Percentiles rank a stretch among this genome's conserved stretches.
Evolutionary conservation across 2,888 invertebrate genomes (phyloP).

Genomic region (Rhorus exstirpatorius): DNA sequence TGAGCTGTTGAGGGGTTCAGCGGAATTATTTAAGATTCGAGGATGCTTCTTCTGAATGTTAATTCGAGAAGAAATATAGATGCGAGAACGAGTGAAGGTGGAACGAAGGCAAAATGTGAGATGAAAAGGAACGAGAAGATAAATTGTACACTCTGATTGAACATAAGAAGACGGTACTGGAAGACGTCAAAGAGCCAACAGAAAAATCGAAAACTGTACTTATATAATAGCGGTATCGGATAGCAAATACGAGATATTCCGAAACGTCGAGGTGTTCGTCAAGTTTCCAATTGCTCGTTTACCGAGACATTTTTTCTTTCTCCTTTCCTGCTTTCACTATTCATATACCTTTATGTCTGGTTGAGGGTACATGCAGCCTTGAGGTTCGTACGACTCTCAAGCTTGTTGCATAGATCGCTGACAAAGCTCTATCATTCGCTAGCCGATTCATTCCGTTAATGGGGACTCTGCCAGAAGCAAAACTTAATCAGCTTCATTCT

Average conservation of each 20-base stretch:
- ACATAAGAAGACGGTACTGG: conserved; percentile 18
- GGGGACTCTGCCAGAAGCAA: conserved; percentile 2
- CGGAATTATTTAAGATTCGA: conserved; percentile 52
- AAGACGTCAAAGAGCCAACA: conserved; percentile 32
- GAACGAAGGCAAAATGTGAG: conserved; percentile 20
- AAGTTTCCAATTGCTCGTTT: conserved; percentile 59
- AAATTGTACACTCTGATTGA: conserved; percentile 21
- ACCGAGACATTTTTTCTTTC: conserved; percentile 11
- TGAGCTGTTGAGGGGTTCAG: conserved; percentile 17
- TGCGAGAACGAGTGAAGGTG: conserved; percentile 12
- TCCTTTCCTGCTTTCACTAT: conserved; percentile 9
- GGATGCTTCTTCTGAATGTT: conserved; percentile 37
- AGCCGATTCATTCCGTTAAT: conserved; percentile 3
- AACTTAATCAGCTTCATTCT: conserved; percentile 31
- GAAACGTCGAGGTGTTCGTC: conserved; percentile 10
- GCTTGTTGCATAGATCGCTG: neutral
- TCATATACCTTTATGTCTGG: conserved; percentile 16
- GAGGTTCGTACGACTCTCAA: conserved; percentile 43
- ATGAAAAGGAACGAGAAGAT: conserved; percentile 9
- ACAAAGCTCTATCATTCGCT: neutral
- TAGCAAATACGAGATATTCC: conserved; percentile 39
- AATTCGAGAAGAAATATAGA: conserved; percentile 34
- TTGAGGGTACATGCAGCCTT: neutral
- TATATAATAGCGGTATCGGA: conserved; percentile 52
- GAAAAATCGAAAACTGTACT: conserved; percentile 17